Evolutionary conservation across 2,888 invertebrate genomes (phyloP), one percentile per base, ranked within the genome.

Genomic region (Caenorhabditis doughertyi): DNA sequence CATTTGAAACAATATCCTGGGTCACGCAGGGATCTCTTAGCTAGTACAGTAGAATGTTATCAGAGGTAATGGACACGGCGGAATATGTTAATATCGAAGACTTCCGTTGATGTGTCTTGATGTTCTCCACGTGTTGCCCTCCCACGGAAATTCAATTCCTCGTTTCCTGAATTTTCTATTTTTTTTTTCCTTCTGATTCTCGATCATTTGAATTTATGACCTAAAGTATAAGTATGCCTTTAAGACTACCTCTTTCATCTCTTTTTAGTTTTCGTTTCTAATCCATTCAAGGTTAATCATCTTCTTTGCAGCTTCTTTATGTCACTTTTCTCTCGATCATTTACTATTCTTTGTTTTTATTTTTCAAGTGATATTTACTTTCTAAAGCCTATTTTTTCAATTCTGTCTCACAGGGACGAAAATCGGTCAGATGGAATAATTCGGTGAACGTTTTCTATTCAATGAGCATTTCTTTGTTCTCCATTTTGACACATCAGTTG

Each of bases 401-500:
- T 18, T 13, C 11, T 55, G 16, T 68, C 42, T 35, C 23, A 51
- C 51, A 51, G 21, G 29, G 27, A 18, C 35, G 18, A 13, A 51
- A 73, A 55, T 21, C 55, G 29, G 16, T 74, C 47, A 56, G 25
- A 49, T 49, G 65, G 74, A 64, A 65, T 64, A 74, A 65, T 65
- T 42, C n/a, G 39, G 32, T 62, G 62, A 62, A 62, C 53, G 49
- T 55, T 70, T 58, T 53, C 39, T 65, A 64, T 58, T 39, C 58
- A 39, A 35, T 21, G 32, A 32, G 21, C 49, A 21, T 51, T 32
- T 60, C n/a, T 53, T 62, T 53, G 16, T 27, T 70, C 27, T 70
- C 21, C 18, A 21, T 47, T 47, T 18, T 21, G 16, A 47, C 47
- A 47, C 47, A 47, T 39, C 39, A 39, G 39, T 39, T 39, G 13